phyloP scores from a whole-genome alignment of 2,888 invertebrate genomes.

The Caenorhabditis angaria region DNA sequence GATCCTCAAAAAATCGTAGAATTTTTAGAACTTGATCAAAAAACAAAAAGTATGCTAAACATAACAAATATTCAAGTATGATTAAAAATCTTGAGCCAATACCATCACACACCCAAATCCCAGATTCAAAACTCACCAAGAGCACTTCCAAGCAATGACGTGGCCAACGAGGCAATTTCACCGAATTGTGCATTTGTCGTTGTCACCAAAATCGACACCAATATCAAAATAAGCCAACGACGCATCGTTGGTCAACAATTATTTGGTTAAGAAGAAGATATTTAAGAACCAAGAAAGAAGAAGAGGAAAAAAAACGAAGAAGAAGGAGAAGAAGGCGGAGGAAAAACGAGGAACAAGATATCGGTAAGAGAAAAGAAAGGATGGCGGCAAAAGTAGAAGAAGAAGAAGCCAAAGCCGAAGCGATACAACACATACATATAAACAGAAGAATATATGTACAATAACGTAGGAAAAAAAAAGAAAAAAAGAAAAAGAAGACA shows the following conservation, averaged over 20 bases:
- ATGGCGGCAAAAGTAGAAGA: not conserved
- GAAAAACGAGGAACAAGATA: conserved; percentile 33
- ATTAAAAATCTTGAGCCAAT: no score
- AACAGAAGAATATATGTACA: not conserved
- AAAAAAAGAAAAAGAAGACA: not conserved
- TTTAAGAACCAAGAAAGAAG: conserved; percentile 7
- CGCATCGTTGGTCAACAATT: conserved; percentile 21
- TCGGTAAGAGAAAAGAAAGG: conserved; percentile 21
- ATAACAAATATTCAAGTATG: no score
- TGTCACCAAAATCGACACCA: not conserved
- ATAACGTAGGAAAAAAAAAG: no score
- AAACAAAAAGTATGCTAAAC: no score
- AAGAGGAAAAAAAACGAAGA: conserved; percentile 19
- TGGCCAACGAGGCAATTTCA: conserved; percentile 66
- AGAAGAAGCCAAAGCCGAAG: not conserved
- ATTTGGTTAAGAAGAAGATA: not conserved
- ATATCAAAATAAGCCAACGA: conserved; percentile 9
- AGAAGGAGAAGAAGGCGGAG: not conserved
- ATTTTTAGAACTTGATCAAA: no score
- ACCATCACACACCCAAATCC: no score
- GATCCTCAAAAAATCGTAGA: no score
- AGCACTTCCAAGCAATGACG: conserved; percentile 51
- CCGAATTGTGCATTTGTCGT: conserved; percentile 57
- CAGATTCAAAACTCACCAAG: conserved; percentile 24
- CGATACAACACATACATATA: not conserved